phyloP scores from a whole-genome alignment of 2,113 vertebrate species.

The Catharus minimus region DNA sequence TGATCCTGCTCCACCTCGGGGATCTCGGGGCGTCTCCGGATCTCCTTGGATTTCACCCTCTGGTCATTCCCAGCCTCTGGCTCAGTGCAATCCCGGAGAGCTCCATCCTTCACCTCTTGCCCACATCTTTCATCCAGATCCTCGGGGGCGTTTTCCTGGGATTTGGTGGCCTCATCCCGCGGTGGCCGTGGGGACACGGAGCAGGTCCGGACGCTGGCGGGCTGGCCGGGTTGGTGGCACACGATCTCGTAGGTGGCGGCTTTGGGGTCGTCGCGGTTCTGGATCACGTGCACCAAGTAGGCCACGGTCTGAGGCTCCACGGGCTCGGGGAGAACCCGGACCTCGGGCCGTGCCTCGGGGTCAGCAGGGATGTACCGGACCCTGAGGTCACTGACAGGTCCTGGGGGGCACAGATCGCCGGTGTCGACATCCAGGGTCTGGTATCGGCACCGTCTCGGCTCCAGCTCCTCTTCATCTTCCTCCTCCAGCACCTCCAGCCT shows the following conservation, averaged over 20 bases:
- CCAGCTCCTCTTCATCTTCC: neutral
- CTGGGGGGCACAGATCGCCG: fast-evolving
- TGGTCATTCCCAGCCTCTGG: fast-evolving
- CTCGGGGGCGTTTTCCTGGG: fast-evolving
- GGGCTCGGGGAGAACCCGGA: neutral
- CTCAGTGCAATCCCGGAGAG: fast-evolving
- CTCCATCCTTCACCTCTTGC: fast-evolving
- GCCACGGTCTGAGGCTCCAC: fast-evolving
- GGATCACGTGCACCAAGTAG: neutral
- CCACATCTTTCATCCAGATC: fast-evolving
- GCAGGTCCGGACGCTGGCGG: fast-evolving
- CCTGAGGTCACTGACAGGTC: neutral
- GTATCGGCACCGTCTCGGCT: fast-evolving
- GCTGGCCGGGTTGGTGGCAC: neutral
- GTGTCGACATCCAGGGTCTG: neutral
- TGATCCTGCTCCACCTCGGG: fast-evolving
- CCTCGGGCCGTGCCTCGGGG: neutral
- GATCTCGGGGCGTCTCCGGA: neutral
- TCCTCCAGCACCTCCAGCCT: neutral
- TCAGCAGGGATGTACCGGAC: neutral
- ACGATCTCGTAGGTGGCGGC: neutral
- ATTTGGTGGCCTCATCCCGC: neutral
- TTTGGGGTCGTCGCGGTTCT: fast-evolving
- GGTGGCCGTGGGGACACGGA: neutral
- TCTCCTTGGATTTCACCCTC: neutral